Base-by-base conservation (phyloP, 2,797 vertebrate genomes). In the Nannoperca obscura region DNA sequence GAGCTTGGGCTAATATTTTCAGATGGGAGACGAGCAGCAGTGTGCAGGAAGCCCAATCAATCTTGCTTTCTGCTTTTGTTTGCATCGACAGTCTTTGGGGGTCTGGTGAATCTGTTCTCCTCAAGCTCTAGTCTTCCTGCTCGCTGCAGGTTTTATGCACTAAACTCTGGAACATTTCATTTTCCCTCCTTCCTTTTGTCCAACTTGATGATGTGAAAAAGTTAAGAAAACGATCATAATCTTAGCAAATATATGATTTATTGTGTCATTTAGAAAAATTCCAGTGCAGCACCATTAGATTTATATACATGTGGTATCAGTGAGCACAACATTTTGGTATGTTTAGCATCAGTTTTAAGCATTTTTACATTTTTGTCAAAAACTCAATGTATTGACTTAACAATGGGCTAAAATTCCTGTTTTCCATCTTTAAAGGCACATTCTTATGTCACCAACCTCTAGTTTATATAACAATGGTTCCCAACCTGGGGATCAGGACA, bases 1-100 rank as follows among this genome's bases (percentile, higher is more conserved):
- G 53, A 38, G 69, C 74, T 71, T 10, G 3, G 6, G 53, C 57
- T 69, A 60, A 76, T 59, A 46, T 61, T 71, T 55, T 77, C 49
- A 66, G 64, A 67, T 4, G 46, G 52, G 27, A n/a, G 62, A n/a
- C 7, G 57, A 46, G 0, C 62, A 8, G 57, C 10, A 7, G 22
- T 40, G 71, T 72, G 58, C 40, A 60, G 54, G 40, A 47, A 34
- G 44, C 27, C n/a, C 44, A 42, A 3, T 64, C 66, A n/a, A 3
- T 75, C 67, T 17, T 5, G 1, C 59, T 54, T 42, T 47, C 20
- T 62, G 68, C 40, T 42, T 47, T 20, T 74, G 75, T 69, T 64
- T 69, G 46, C 22, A 15, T 62, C 46, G 4, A 15, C 30, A 4
- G 20, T 74, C 20, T 61, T 75, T 67, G 30, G 19, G 32, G 34